A percentile compares a stretch with the other conserved stretches of the same genome.
Evolutionary conservation across 2,113 vertebrate genomes (phyloP).

Genomic region (Neoarius graeffei): DNA sequence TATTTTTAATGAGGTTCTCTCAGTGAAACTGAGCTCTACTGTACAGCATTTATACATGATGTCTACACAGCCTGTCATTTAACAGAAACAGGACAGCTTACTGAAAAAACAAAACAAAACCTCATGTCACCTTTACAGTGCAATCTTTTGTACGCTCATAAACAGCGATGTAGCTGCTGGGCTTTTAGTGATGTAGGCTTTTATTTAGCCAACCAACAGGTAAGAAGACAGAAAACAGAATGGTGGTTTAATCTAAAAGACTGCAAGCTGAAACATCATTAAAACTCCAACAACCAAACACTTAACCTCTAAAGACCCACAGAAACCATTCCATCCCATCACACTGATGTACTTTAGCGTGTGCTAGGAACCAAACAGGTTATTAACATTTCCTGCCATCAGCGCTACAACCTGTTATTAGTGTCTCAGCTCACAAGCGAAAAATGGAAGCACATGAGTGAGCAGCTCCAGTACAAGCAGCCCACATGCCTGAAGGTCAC

Average conservation of each 20-base stretch:
- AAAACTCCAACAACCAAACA: slow-evolving; percentile 47
- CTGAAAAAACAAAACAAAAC: slow-evolving; percentile 50
- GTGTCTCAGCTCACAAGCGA: slow-evolving; percentile 44
- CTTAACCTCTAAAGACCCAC: slow-evolving; percentile 47
- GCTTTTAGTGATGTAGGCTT: neutral
- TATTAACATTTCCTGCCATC: slow-evolving; percentile 59
- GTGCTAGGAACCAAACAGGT: slow-evolving; percentile 56
- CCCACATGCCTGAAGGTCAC: slow-evolving; percentile 72
- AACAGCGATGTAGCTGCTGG: neutral
- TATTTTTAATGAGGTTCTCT: slow-evolving; percentile 65
- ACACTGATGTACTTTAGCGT: slow-evolving; percentile 44
- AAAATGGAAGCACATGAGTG: slow-evolving; percentile 55
- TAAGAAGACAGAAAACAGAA: neutral
- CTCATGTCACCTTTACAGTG: slow-evolving; percentile 51
- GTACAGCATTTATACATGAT: slow-evolving; percentile 60
- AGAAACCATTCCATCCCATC: slow-evolving; percentile 54
- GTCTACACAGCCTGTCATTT: slow-evolving; percentile 61
- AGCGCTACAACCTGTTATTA: slow-evolving; percentile 48
- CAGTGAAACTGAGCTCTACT: slow-evolving; percentile 50
- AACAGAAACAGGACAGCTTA: slow-evolving; percentile 46
- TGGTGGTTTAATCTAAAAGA: neutral
- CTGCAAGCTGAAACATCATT: slow-evolving; percentile 23
- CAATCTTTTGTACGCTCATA: slow-evolving; percentile 35
- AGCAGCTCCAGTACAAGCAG: slow-evolving; percentile 54
- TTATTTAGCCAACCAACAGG: slow-evolving; percentile 14